These are phyloP conservation scores for Alca torda DNA, from an alignment of 2,797 vertebrate species.

Conservation along the genomic window DNA sequence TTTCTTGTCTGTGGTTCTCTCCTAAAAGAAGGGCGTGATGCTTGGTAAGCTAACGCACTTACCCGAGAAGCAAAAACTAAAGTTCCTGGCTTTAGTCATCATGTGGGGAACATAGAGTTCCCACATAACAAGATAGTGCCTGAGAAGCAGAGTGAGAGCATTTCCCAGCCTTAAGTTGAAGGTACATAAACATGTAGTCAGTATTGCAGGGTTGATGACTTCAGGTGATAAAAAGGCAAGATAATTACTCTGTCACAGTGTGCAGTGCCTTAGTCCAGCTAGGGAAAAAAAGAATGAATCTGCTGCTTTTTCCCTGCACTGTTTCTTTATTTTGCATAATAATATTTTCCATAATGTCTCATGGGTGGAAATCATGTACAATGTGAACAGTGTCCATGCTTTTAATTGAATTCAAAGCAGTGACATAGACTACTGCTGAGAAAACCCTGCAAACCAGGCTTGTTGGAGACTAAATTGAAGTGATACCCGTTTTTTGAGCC, in stretches of 20 bases:
- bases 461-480: background rate
- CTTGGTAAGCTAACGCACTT: background rate
- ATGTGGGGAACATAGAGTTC: background rate
- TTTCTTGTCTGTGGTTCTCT: background rate
- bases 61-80: background rate
- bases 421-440: background rate
- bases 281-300: background rate
- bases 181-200: background rate
- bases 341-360: background rate
- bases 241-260: background rate
- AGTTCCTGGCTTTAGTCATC: background rate
- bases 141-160: background rate
- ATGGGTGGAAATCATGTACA: background rate
- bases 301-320: background rate
- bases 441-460: background rate
- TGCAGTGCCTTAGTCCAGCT: background rate
- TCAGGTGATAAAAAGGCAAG: background rate
- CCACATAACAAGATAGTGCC: background rate
- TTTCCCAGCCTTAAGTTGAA: background rate
- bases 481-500: background rate
- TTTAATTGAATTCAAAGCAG: background rate
- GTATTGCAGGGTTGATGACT: background rate
- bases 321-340: background rate
- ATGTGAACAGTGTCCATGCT: background rate
- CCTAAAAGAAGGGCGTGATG: background rate